Base-by-base conservation (phyloP, 2,888 invertebrate species). In the Cryptus armator region DNA sequence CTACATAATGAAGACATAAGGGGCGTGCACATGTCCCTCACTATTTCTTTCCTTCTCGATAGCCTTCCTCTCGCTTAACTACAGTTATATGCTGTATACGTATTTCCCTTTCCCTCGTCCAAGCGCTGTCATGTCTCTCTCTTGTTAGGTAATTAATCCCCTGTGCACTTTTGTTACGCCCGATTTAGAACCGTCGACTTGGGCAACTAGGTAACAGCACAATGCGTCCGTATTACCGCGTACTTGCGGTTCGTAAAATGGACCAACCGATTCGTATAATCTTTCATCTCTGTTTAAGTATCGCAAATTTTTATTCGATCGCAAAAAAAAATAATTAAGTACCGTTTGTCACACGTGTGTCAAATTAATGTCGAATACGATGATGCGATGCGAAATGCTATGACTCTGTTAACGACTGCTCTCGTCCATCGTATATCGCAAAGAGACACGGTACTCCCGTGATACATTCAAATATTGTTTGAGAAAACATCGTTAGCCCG, bases 401-500 rank as follows among this genome's bases (percentile, higher is more conserved):
- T 72, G 75, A 46, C 16, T 48, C 59, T 24, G 56, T 70, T 70
- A 43, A 68, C 46, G 53, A 24, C 46, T 29, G 10, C 46, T 37
- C 51, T 12, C 14, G 32, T n/a, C 16, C 12, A 66, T 67, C 19
- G 37, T 72, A 70, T 19, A 71, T 76, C 24, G 76, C 70, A 71
- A 74, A 59, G 76, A 9, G 16, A 29, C 66, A 76, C 70, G 64
- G 64, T 32, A 79, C 43, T 75, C 37, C 67, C 53, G 77, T 37
- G 90, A 88, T 90, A 91, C 91, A 90, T 90, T 90, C 89, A 90
- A 82, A 88, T 93, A 93, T 93, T 93, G 92, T 93, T 92, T 93
- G 91, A 92, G 91, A 93, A 93, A 92, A 93, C 93, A 93, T 93
- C 93, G 92, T 93, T 93, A 93, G 91, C 91, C 88, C 89, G 91